Evolutionary conservation across 2,113 vertebrate genomes (phyloP), one percentile per base, ranked within the genome.

Genomic region (Cyanistes caeruleus): DNA sequence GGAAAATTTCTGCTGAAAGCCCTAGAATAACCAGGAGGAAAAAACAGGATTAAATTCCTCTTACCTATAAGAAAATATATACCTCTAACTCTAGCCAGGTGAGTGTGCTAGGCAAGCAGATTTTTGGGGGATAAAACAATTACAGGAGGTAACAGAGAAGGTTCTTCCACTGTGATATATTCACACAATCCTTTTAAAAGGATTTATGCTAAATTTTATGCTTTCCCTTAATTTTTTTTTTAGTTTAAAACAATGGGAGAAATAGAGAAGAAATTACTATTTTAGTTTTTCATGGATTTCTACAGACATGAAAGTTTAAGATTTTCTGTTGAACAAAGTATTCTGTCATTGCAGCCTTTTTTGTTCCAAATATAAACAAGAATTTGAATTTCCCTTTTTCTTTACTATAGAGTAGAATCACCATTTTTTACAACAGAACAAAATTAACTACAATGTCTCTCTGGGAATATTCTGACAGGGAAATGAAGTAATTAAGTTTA

Each of bases 1-100:
- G 96, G 98, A 98, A 97, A 99, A 99, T 97, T 99, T 99, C 97
- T 99, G 99, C 87, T 99, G 99, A 97, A 99, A 99, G 87, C 99
- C 99, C 99, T 99, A 80, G 68, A 91, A 97, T 59, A 89, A 95
- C 25, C 72, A 92, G 70, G 17, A 16, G 4, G 13, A 7, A 62
- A 27, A 64, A 95, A 96, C 80, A 67, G 0, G 3, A 74, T 82
- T 94, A 31, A 72, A 82, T 59, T 80, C 10, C 15, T 52, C 10
- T 43, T 48, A 15, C 52, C 31, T 37, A 9, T 13, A 35, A 91
- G 27, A 93, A 80, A 82, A 49, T 92, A 70, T 60, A 84, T 33
- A 75, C 11, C 53, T 85, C 68, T 52, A 64, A 15, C 13, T 51
- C 60, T n/a, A 88, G 5, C 10, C 46, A 53, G 15, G 17, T 63